Percentiles rank a stretch among this genome's conserved stretches.
Conservation (phyloP, 2,113 vertebrate species). For the Tachycineta bicolor region DNA sequence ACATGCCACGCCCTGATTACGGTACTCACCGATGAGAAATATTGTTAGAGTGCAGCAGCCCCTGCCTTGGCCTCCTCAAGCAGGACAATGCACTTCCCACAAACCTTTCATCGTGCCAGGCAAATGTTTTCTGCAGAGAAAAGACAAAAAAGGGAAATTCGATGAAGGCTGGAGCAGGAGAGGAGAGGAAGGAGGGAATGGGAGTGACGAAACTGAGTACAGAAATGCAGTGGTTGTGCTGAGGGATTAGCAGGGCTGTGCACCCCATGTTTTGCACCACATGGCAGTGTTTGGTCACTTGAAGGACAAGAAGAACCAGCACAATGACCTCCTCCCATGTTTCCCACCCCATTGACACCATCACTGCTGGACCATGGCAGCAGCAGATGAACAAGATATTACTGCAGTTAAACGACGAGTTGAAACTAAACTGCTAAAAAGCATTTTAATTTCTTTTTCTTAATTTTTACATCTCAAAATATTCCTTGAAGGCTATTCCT, state of each 20-base stretch:
- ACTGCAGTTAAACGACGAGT: not conserved
- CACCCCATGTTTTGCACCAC: not conserved
- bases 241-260: not conserved
- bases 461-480: not conserved
- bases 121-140: not conserved
- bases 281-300: accelerated
- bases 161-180: not conserved
- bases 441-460: not conserved
- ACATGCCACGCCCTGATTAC: not conserved
- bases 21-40: not conserved
- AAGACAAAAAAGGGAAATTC: not conserved
- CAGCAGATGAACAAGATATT: not conserved
- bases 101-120: not conserved
- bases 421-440: not conserved
- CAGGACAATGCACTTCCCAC: not conserved
- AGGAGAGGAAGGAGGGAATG: not conserved
- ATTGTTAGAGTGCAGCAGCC: not conserved
- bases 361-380: not conserved
- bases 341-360: not conserved
- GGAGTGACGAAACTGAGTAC: not conserved
- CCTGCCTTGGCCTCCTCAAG: not conserved
- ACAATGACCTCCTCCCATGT: not conserved
- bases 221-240: not conserved
- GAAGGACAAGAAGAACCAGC: not conserved
- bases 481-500: slow-evolving; percentile 15